Percentiles rank a stretch among this genome's conserved stretches.
Conservation (phyloP, 2,797 vertebrate species). For the Simalia tracyae region DNA sequence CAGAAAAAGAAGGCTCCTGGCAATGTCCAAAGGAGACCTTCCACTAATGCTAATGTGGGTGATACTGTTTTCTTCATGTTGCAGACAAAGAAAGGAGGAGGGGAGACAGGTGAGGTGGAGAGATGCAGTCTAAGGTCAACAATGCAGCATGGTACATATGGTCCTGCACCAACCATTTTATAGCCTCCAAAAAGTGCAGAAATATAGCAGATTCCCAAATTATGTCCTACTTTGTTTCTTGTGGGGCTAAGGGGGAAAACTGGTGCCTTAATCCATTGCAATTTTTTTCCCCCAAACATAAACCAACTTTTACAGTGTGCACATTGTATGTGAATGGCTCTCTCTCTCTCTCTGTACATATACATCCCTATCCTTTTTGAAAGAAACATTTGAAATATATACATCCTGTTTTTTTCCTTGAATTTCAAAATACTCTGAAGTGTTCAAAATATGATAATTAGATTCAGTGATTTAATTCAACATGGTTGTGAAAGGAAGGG, state of each 20-base stretch:
- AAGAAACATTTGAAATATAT: not conserved
- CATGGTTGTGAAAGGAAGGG: conserved; percentile 19
- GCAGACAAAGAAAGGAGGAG: not conserved
- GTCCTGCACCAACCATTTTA: not conserved
- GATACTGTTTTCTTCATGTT: not conserved
- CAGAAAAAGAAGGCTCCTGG: not conserved
- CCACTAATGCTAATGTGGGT: not conserved
- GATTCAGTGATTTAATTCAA: not conserved
- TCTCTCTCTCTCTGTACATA: not conserved
- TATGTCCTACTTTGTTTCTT: not conserved
- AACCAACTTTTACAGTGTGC: not conserved
- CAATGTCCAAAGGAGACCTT: not conserved
- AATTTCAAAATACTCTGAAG: conserved; percentile 20
- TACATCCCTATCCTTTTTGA: not conserved
- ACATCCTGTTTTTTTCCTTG: not conserved
- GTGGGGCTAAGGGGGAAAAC: not conserved
- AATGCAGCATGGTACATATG: not conserved
- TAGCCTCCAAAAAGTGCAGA: not conserved
- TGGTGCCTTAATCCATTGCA: not conserved
- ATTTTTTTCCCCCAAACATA: conserved; percentile 8
- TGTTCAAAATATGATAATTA: conserved; percentile 1
- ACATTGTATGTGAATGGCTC: not conserved
- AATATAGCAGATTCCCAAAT: not conserved
- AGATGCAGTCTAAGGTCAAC: not conserved
- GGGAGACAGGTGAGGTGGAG: not conserved